These are phyloP conservation scores for Glossophaga mutica DNA, from an alignment of 2,797 vertebrate species.

Conservation along the genomic window DNA sequence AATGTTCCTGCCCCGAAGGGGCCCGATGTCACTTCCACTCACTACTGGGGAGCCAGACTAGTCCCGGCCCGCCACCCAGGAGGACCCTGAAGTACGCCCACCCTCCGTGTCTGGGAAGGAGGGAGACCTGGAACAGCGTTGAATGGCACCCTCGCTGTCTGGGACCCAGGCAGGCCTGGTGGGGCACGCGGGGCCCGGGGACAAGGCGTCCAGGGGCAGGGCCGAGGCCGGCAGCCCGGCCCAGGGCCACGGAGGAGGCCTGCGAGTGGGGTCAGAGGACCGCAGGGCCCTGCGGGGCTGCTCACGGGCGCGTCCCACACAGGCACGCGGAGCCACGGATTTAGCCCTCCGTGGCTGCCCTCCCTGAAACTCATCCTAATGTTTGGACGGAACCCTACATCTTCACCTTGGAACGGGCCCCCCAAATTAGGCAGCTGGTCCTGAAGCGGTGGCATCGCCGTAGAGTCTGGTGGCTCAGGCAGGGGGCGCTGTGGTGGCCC, in stretches of 20 bases:
- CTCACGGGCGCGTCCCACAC: fast-evolving
- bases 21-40: not conserved
- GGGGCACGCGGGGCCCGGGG: not conserved
- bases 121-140: not conserved
- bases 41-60: fast-evolving
- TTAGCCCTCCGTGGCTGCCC: not conserved
- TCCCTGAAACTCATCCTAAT: not conserved
- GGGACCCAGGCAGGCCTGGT: not conserved
- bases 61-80: fast-evolving
- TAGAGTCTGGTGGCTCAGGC: no score
- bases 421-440: not conserved
- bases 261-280: not conserved
- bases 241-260: fast-evolving
- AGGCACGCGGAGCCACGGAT: not conserved
- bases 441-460: fast-evolving
- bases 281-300: not conserved
- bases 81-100: not conserved
- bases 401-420: not conserved
- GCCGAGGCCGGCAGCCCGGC: fast-evolving
- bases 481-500: not conserved
- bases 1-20: not conserved
- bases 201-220: not conserved
- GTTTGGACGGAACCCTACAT: not conserved
- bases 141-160: not conserved
- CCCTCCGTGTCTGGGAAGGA: not conserved